phyloP scores from a whole-genome alignment of 2,888 invertebrate genomes.

The Ophion costatus region DNA sequence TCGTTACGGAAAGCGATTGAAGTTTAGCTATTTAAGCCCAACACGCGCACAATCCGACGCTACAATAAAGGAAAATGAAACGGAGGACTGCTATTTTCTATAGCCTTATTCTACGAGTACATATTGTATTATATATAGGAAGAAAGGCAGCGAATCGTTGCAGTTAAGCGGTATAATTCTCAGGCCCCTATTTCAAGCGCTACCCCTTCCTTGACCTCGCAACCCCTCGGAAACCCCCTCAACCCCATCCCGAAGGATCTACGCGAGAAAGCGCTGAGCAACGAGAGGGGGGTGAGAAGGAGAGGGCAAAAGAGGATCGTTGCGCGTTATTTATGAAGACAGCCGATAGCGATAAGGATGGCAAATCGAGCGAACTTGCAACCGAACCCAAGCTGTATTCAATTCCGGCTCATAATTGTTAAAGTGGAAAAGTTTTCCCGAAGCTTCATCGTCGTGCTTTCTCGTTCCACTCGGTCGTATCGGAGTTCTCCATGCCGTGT shows the following conservation, averaged over 20 bases:
- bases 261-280: conserved; percentile 44
- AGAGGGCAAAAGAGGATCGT: conserved; percentile 68
- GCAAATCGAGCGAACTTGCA: conserved; percentile 79
- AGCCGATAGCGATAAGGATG: conserved; percentile 78
- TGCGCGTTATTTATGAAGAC: conserved; percentile 76
- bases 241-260: conserved; percentile 19
- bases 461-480: conserved; percentile 56
- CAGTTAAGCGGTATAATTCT: conserved; percentile 53
- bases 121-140: conserved; percentile 41
- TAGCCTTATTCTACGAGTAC: conserved; percentile 25
- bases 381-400: conserved; percentile 79
- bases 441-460: conserved; percentile 69
- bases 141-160: conserved; percentile 45
- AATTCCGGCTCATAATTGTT: conserved; percentile 81
- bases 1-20: conserved; percentile 2
- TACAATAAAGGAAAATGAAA: conserved; percentile 28
- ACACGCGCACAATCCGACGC: conserved; percentile 15
- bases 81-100: conserved; percentile 30
- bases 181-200: conserved; percentile 29
- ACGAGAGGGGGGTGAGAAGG: conserved; percentile 46
- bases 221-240: conserved; percentile 24
- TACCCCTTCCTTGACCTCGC: conserved; percentile 21
- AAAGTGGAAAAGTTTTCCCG: conserved; percentile 79
- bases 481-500: conserved; percentile 28
- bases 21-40: conserved; percentile 17